Evolutionary conservation across 2,113 vertebrate genomes (phyloP), one percentile per base, ranked within the genome.

Genomic region (Carettochelys insculpta): DNA sequence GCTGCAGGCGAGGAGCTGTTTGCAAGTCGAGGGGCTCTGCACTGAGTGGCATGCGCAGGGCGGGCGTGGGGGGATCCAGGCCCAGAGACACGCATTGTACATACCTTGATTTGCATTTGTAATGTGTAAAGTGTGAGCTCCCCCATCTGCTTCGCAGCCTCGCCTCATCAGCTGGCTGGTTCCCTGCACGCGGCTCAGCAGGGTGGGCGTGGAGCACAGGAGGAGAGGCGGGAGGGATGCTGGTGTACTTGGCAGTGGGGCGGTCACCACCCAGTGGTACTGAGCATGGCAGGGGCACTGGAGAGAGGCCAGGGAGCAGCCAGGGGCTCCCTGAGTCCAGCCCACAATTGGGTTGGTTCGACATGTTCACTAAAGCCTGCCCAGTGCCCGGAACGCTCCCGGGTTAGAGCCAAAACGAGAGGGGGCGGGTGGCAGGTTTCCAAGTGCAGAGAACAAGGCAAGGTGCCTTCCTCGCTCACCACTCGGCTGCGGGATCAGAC

Each of bases 91-190:
- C 65, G 9, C 3, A 45, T 34, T 53, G 82, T n/a, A 93, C 29
- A 25, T 51, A 91, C 93, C 94, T 77, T 94, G 68, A 95, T 96
- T 93, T 90, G 93, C 94, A 94, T 92, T 86, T 82, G 92, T 85
- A 87, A 96, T 93, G 90, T 80, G 2, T 93, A 80, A 9, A 91
- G 93, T 86, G 82, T n/a, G 94, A 96, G 96, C 94, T 79, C 94
- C 93, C 96, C 96, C 96, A 96, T 95, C 96, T 96, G 96, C 96
- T 95, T 95, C 6, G 50, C 92, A 77, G 78, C 95, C 61, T 90
- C 88, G 41, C 95, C 94, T 94, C 96, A 96, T 95, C 95, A 96
- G 94, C 94, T 96, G 95, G 96, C 96, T 95, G 96, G 89, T 96
- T 95, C 95, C 96, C 91, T 80, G 95, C 75, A 81, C 14, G 3